Base-by-base conservation (phyloP, 2,113 vertebrate genomes). In the Elanus axillaris region DNA sequence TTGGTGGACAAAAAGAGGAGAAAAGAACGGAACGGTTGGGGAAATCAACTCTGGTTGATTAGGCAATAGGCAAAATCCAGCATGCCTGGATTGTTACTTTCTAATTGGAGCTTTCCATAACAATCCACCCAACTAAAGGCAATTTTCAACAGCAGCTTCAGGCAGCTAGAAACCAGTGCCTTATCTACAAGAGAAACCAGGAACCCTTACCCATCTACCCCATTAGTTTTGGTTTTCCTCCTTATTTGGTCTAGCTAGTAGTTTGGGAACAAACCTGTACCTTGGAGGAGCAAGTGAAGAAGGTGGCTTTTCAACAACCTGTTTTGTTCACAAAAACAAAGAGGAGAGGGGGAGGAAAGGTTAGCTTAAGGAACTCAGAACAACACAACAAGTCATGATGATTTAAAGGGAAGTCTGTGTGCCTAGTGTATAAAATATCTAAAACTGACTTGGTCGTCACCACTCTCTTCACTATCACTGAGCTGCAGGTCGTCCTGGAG, bases 401-500 rank as follows among this genome's bases (percentile, higher is more conserved):
- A 77, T 79, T 95, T 91, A 59, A 92, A 89, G 91, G 89, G 76
- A 84, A 60, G 82, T 74, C 47, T 68, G 82, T 90, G 83, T 66
- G 90, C 83, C 79, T 86, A 95, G 86, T 38, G 77, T 38, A 75
- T 10, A 56, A 64, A 71, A 76, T 29, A 53, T 19, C 64, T 81
- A 84, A 80, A 85, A 97, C 98, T 97, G 77, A 98, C 98, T 86
- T 98, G 98, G 32, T 98, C 97, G 11, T 91, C 88, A 86, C 97
- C 98, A 83, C 98, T 98, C 71, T 98, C 98, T 82, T 98, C 98
- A 83, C 98, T 98, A 93, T 98, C 98, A 90, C 98, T 98, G 97
- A 98, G 96, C 91, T 98, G 97, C 74, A 98, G 98, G 94, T 98
- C 98, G 18, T 98, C 96, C 94, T 97, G 97, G 25, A 98, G 97